These are phyloP conservation scores for Caenorhabditis remanei DNA, from an alignment of 1,140 invertebrate genomes.

Conservation along the genomic window DNA sequence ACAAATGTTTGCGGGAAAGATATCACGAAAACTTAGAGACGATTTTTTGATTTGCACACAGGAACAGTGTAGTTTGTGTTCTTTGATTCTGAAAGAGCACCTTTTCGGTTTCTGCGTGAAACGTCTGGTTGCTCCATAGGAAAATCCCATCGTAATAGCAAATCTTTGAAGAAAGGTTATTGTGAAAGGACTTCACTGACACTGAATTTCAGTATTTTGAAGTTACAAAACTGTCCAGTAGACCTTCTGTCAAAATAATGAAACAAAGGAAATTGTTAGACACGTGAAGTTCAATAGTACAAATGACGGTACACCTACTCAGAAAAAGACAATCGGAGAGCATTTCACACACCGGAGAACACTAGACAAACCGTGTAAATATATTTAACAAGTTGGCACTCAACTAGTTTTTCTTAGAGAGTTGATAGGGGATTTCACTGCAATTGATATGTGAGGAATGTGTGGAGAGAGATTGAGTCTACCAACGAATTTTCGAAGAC, in stretches of 20 bases:
- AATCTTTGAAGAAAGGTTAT: too few relatives aligned
- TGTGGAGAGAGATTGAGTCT: too few relatives aligned
- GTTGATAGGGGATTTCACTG: not conserved
- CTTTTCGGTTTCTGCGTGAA: not conserved
- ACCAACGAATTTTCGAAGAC: too few relatives aligned
- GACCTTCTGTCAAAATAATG: too few relatives aligned
- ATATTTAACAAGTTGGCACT: not conserved
- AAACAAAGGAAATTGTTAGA: not conserved
- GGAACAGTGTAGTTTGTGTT: constrained; percentile 22
- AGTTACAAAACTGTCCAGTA: too few relatives aligned
- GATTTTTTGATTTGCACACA: constrained; percentile 27
- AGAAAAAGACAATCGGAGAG: not conserved
- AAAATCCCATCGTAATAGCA: not conserved
- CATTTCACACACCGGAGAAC: not conserved
- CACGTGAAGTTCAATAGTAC: constrained; percentile 30
- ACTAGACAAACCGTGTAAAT: constrained; percentile 3
- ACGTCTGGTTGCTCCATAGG: not conserved
- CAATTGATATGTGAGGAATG: not conserved
- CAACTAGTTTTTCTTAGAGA: not conserved
- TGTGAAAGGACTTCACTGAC: too few relatives aligned
- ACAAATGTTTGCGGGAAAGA: not conserved
- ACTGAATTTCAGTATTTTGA: too few relatives aligned
- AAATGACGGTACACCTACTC: not conserved
- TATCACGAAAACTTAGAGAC: not conserved
- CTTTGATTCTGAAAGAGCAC: not conserved